Percentiles rank a stretch among this genome's conserved stretches.
phyloP scores from a whole-genome alignment of 2,797 vertebrate genomes.

The Hipposideros larvatus region DNA sequence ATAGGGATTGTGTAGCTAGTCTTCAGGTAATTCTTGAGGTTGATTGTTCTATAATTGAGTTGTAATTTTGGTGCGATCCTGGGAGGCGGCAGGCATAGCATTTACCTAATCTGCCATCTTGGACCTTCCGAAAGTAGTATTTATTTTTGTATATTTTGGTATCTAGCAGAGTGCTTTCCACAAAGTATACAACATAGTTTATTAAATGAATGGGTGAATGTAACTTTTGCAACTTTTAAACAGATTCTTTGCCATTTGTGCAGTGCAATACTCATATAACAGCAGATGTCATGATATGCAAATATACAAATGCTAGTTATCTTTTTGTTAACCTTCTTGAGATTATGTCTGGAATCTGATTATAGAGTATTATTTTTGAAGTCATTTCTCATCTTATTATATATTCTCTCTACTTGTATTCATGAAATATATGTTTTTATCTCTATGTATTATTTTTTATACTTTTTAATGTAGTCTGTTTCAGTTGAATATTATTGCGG shows the following conservation, averaged over 20 bases:
- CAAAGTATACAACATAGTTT: not conserved
- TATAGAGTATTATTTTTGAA: not conserved
- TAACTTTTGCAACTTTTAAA: not conserved
- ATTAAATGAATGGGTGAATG: not conserved
- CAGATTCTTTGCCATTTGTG: not conserved
- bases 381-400: not conserved
- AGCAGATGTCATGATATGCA: not conserved
- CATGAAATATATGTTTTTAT: not conserved
- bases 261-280: not conserved
- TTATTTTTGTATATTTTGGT: not conserved
- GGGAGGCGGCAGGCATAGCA: too few species aligned
- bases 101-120: too few species aligned
- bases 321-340: not conserved
- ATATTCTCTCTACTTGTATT: not conserved
- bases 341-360: not conserved
- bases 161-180: not conserved
- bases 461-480: not conserved
- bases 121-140: not conserved
- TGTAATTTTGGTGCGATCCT: too few species aligned
- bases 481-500: not conserved
- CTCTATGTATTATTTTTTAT: not conserved
- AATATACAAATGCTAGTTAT: not conserved
- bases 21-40: too few species aligned
- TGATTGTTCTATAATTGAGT: too few species aligned
- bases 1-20: too few species aligned